These are phyloP conservation scores for Sminthopsis crassicaudata DNA, from an alignment of 2,113 vertebrate species.

Conservation along the genomic window DNA sequence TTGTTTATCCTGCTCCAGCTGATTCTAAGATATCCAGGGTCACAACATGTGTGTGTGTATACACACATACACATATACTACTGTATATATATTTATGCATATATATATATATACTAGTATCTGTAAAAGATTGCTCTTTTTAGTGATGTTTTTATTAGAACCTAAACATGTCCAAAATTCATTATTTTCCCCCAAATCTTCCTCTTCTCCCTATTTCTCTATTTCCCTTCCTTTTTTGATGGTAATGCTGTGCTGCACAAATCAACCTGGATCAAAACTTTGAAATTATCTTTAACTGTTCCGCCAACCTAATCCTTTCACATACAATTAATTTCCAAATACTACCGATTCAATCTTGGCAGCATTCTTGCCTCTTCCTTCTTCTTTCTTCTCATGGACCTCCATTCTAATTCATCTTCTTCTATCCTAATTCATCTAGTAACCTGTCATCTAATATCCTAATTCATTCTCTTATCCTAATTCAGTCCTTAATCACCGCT, in stretches of 20 bases:
- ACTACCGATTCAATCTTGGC: background rate
- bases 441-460: background rate
- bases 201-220: background rate
- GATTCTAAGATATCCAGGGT: no score
- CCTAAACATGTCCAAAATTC: background rate
- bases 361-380: background rate
- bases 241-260: background rate
- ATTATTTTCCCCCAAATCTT: background rate
- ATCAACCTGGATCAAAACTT: background rate
- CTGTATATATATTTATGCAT: no score
- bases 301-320: background rate
- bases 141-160: background rate
- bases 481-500: background rate
- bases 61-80: no score
- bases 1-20: no score
- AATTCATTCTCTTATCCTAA: background rate
- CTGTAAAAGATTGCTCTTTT: background rate
- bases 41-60: no score
- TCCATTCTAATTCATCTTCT: background rate
- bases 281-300: background rate
- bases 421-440: background rate
- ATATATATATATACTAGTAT: no score
- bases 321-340: background rate
- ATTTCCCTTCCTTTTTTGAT: background rate
- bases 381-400: background rate